Conservation (phyloP, 1,140 invertebrate genomes). For the Helicoverpa armigera region DNA sequence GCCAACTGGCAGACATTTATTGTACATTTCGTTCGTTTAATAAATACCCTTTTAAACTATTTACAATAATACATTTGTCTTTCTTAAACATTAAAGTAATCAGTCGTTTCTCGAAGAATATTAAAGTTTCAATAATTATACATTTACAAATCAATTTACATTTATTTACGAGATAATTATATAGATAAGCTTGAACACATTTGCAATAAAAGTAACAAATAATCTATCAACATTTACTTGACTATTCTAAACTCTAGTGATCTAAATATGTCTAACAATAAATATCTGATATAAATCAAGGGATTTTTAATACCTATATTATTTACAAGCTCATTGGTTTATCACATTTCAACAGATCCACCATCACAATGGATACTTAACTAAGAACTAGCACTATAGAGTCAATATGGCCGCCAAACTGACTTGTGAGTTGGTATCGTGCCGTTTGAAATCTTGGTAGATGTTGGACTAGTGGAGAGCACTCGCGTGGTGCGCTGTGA, state of each 20-base stretch:
- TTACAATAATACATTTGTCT: constrained; percentile 68
- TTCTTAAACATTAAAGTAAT: constrained; percentile 66
- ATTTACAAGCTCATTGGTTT: constrained; percentile 85
- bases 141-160: constrained; percentile 44
- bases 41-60: constrained; percentile 78
- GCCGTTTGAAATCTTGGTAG: constrained; percentile 88
- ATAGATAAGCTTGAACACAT: constrained; percentile 66
- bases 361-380: constrained; percentile 61
- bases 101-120: constrained; percentile 73
- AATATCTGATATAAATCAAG: constrained; percentile 71
- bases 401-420: constrained; percentile 92
- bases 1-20: constrained; percentile 55
- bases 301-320: constrained; percentile 70
- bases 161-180: constrained; percentile 48
- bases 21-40: constrained; percentile 64
- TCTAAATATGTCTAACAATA: constrained; percentile 69
- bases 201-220: constrained; percentile 66
- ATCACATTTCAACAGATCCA: constrained; percentile 82
- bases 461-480: constrained; percentile 85
- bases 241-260: constrained; percentile 36
- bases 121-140: constrained; percentile 43
- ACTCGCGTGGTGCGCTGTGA: constrained; percentile 82
- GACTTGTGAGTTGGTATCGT: constrained; percentile 88
- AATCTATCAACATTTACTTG: constrained; percentile 59
- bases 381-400: constrained; percentile 61